Conservation (phyloP, 1,140 invertebrate species). For the fruit fly (Drosophila melanogaster) region DNA sequence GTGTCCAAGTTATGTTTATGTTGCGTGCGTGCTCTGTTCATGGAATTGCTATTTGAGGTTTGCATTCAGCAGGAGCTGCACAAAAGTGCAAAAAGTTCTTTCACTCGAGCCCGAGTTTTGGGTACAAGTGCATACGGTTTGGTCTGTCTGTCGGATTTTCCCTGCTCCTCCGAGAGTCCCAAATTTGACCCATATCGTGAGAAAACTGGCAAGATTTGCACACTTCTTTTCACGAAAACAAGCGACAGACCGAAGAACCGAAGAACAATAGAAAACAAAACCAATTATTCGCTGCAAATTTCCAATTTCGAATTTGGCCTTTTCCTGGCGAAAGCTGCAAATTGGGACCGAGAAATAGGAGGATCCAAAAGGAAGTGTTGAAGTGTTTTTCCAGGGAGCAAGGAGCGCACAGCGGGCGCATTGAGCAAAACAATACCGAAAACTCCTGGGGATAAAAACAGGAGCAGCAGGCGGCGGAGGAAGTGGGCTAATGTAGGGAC, state of each 20-base stretch:
- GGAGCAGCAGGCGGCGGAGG: constrained; percentile 1
- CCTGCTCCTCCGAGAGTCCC: background rate
- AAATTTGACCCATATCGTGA: constrained; percentile 44
- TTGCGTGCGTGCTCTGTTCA: constrained; percentile 63
- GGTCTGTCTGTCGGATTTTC: background rate
- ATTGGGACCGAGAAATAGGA: constrained; percentile 13
- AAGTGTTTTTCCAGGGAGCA: constrained; percentile 15
- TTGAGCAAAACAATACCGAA: constrained; percentile 16
- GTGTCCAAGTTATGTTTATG: constrained; percentile 56
- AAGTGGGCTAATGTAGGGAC: constrained; percentile 10
- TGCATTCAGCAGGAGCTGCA: constrained; percentile 42
- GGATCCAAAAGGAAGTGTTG: constrained; percentile 23
- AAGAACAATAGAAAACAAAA: constrained; percentile 25
- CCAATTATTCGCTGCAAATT: constrained; percentile 55
- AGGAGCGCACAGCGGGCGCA: constrained; percentile 7
- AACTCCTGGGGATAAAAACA: constrained; percentile 14
- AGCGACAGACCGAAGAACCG: background rate
- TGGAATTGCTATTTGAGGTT: constrained; percentile 68
- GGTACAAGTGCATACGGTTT: constrained; percentile 12
- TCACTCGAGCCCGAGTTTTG: background rate
- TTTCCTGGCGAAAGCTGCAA: constrained; percentile 24
- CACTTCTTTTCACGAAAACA: background rate
- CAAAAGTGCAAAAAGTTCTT: constrained; percentile 2
- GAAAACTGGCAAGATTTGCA: constrained; percentile 6
- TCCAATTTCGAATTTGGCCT: constrained; percentile 27